Base-by-base conservation (phyloP, 2,113 vertebrate genomes). In the Platichthys stellatus region DNA sequence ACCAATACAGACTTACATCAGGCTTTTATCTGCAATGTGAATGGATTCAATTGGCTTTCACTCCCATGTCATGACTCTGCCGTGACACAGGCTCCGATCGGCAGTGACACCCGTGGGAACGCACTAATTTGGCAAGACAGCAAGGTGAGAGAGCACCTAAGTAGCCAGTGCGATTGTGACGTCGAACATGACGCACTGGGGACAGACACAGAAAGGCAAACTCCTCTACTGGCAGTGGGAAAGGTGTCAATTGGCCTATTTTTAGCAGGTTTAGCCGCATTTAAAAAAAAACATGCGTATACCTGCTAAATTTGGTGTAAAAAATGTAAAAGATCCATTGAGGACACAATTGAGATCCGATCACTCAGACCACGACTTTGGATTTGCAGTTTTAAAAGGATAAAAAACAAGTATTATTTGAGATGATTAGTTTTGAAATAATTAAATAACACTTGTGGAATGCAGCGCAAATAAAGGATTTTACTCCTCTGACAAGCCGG, bases 401-500 rank as follows among this genome's bases (percentile, higher is more conserved):
- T 20, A 21, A n/a, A 23, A 45, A 31, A 63, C 1, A 63, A 6
- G 26, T 51, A 51, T 31, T 12, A 9, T 61, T 51, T 60, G 2
- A 58, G 56, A 58, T 47, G 1, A 24, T n/a, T 47, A 23, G 40
- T 73, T 59, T 73, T 18, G 6, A n/a, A 28, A 51, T 20, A 38
- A 51, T 56, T 20, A 23, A 21, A 35, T 14, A 59, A 47, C 70
- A 63, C 51, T 68, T 9, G 1, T 24, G 23, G 60, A 17, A 57
- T 2, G 10, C 20, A 20, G 13, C 2, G 24, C n/a, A 58, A 57
- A 64, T 20, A 35, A 43, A 47, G 63, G 76, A 74, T 74, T 83
- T 72, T 45, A 53, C 45, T 60, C 43, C 62, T 72, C 47, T 76
- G 70, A 85, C 51, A 65, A 80, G 65, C 38, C 60, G 49, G 63